A percentile compares a stretch with the other conserved stretches of the same genome.
Evolutionary conservation across 2,113 vertebrate species (phyloP).

Genomic region (Clupea harengus): DNA sequence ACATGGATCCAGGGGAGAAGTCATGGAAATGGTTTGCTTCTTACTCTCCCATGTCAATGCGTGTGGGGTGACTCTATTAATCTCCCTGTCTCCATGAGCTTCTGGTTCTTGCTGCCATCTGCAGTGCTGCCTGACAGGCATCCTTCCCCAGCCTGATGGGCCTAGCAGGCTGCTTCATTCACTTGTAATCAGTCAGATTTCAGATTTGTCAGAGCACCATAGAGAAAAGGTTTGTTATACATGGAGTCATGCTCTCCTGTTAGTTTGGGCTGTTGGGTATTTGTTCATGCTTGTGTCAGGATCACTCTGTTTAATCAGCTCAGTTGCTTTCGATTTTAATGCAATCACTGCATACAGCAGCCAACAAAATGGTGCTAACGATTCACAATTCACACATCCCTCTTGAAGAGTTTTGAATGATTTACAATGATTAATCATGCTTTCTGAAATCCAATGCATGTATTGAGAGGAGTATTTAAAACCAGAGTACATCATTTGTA

Average conservation of each 20-base stretch:
- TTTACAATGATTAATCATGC: neutral
- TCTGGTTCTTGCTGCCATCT: neutral
- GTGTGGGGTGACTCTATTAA: neutral
- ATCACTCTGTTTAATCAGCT: slow-evolving; percentile 41
- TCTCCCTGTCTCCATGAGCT: neutral
- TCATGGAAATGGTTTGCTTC: slow-evolving; percentile 52
- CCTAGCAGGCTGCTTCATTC: neutral
- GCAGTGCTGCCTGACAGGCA: neutral
- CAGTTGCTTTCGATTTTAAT: slow-evolving; percentile 31
- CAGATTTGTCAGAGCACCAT: neutral
- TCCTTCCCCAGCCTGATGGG: neutral
- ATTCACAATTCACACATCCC: neutral
- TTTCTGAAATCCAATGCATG: neutral
- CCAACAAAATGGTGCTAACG: neutral
- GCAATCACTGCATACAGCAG: slow-evolving; percentile 44
- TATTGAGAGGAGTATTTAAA: no score
- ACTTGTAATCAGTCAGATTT: neutral
- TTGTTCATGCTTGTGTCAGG: neutral
- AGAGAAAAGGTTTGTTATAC: neutral
- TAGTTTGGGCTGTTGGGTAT: neutral
- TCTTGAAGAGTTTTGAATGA: neutral
- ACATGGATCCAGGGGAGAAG: slow-evolving; percentile 41
- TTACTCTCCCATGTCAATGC: slow-evolving; percentile 68
- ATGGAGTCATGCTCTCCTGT: neutral
- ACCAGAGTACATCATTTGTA: no score